Evolutionary conservation across 1,140 invertebrate genomes (phyloP).

Genomic region (Lepidurus couesii): DNA sequence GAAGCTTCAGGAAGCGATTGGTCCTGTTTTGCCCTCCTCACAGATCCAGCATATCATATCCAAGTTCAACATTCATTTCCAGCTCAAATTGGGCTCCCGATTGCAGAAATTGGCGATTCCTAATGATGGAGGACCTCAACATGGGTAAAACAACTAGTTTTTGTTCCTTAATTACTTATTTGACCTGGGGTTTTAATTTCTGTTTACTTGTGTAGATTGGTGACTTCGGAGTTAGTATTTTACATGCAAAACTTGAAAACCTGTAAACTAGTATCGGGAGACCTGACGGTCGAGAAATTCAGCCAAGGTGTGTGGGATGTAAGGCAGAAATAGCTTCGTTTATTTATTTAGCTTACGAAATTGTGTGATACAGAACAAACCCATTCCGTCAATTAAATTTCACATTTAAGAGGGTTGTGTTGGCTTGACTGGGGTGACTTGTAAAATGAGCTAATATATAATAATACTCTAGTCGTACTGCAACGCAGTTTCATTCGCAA

Average conservation of each 20-base stretch:
- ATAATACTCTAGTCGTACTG: conserved; percentile 8
- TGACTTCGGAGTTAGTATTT: conserved; percentile 90
- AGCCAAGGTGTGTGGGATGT: conserved; percentile 31
- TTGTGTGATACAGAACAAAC: conserved; percentile 19
- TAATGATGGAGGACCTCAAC: conserved; percentile 91
- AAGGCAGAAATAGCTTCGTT: neutral
- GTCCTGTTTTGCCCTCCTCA: conserved; percentile 63
- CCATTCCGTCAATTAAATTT: conserved; percentile 3
- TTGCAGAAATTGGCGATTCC: conserved; percentile 78
- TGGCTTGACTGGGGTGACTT: neutral
- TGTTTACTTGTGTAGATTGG: conserved; percentile 56
- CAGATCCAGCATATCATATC: conserved; percentile 73
- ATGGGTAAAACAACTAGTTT: conserved; percentile 59
- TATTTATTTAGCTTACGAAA: neutral
- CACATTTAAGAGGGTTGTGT: neutral
- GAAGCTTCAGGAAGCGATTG: conserved; percentile 87
- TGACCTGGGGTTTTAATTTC: conserved; percentile 26
- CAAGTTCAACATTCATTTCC: conserved; percentile 79
- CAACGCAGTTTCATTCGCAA: neutral
- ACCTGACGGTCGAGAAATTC: conserved; percentile 46
- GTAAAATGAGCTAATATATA: neutral
- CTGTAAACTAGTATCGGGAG: conserved; percentile 68
- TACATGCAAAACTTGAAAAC: conserved; percentile 87
- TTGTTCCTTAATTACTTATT: conserved; percentile 24
- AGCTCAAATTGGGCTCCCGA: conserved; percentile 75